Percentiles rank a stretch among this genome's conserved stretches.
These are phyloP conservation scores for Fregata magnificens DNA, from an alignment of 2,113 vertebrate genomes.

Conservation along the genomic window DNA sequence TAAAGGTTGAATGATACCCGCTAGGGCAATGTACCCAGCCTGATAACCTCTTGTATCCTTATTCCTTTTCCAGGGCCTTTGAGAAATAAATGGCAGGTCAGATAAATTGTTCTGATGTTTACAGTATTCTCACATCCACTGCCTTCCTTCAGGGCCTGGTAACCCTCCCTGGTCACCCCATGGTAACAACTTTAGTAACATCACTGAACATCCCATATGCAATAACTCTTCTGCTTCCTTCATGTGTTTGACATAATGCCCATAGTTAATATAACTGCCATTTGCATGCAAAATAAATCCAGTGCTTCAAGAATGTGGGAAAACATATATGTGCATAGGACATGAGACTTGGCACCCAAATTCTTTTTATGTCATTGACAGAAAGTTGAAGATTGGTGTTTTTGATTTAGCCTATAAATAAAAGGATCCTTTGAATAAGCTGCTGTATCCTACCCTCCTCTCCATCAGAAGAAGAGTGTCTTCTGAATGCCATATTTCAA, in stretches of 20 bases:
- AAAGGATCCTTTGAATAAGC: neutral
- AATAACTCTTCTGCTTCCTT: neutral
- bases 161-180: neutral
- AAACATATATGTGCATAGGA: neutral
- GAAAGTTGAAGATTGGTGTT: neutral
- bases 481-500: neutral
- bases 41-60: neutral
- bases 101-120: neutral
- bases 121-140: neutral
- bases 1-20: neutral
- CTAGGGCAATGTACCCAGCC: neutral
- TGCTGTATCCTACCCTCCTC: neutral
- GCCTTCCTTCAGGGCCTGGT: neutral
- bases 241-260: neutral
- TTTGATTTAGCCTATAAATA: neutral
- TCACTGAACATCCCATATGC: neutral
- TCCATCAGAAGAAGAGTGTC: neutral
- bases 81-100: neutral
- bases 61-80: neutral
- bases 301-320: neutral
- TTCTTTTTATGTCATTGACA: neutral
- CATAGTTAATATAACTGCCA: neutral
- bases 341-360: too few species aligned
- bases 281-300: neutral
- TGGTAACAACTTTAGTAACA: accelerated